A percentile compares a stretch with the other conserved stretches of the same genome.
These are phyloP conservation scores for Linepithema humile DNA, from an alignment of 1,140 invertebrate species.

Conservation along the genomic window DNA sequence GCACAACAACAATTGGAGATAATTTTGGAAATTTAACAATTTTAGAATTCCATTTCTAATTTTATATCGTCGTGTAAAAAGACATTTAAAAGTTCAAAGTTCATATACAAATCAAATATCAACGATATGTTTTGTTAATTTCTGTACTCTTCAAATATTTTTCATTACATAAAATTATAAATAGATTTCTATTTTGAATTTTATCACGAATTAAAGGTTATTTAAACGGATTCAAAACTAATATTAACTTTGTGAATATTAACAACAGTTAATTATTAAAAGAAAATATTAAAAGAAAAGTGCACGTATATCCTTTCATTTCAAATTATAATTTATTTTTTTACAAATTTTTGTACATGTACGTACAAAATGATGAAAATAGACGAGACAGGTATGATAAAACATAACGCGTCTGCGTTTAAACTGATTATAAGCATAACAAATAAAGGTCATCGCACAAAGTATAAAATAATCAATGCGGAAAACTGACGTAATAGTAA, in stretches of 20 bases:
- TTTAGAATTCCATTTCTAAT: too few relatives aligned
- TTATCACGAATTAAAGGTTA: too few relatives aligned
- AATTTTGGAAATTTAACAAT: too few relatives aligned
- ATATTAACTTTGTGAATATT: background rate
- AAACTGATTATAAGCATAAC: background rate
- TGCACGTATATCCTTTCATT: background rate
- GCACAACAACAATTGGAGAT: too few relatives aligned
- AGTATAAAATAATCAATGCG: constrained; percentile 39
- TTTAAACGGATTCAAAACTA: too few relatives aligned
- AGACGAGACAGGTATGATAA: background rate
- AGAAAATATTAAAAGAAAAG: background rate
- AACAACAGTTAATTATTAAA: background rate
- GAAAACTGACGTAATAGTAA: constrained; percentile 37
- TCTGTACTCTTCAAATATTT: too few relatives aligned
- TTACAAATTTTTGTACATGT: background rate
- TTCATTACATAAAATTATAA: too few relatives aligned
- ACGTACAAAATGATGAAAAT: background rate
- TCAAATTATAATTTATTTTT: background rate
- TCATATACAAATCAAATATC: too few relatives aligned
- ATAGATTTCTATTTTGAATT: too few relatives aligned
- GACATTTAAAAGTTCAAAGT: too few relatives aligned
- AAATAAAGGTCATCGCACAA: constrained; percentile 54
- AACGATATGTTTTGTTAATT: too few relatives aligned
- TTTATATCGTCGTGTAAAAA: too few relatives aligned
- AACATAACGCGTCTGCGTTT: background rate